A percentile compares a stretch with the other conserved stretches of the same genome.
Conservation (phyloP, 1,140 invertebrate genomes). For the Polypedilum pembai region DNA sequence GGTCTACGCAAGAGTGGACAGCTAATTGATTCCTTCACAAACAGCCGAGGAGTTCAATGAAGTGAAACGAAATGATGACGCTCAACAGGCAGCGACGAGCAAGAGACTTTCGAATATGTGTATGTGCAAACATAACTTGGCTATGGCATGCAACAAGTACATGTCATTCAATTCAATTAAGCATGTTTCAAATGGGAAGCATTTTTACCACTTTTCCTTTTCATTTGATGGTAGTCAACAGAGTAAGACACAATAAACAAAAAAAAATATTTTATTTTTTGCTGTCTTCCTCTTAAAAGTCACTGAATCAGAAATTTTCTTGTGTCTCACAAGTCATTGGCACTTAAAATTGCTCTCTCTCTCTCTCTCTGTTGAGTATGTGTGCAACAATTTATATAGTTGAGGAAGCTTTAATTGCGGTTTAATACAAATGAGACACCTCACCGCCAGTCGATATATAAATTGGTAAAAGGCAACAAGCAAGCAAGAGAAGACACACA, state of each 20-base stretch:
- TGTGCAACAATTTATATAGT: not conserved
- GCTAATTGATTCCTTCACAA: constrained; percentile 22
- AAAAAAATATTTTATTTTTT: not conserved
- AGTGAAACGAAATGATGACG: constrained; percentile 19
- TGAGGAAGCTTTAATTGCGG: constrained; percentile 25
- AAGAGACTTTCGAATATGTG: not conserved
- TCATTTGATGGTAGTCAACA: not conserved
- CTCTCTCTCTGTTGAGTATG: too few species aligned
- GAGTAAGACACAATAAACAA: not conserved
- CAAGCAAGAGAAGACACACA: not conserved
- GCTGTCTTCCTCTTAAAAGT: not conserved
- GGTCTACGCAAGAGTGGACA: constrained; percentile 26
- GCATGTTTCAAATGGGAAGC: constrained; percentile 3
- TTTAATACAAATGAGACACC: constrained; percentile 28
- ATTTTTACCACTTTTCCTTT: constrained; percentile 14
- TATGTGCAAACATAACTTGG: not conserved
- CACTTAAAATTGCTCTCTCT: not conserved
- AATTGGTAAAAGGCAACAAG: not conserved
- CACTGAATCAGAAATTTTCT: constrained; percentile 18
- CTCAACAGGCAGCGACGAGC: not conserved
- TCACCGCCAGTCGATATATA: not conserved
- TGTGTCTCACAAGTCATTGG: not conserved
- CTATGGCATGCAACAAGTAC: constrained; percentile 19
- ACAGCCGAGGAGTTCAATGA: not conserved
- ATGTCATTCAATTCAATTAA: constrained; percentile 24